These are phyloP conservation scores for Dasysyrphus tricinctus DNA, from an alignment of 2,888 invertebrate species.

Conservation along the genomic window DNA sequence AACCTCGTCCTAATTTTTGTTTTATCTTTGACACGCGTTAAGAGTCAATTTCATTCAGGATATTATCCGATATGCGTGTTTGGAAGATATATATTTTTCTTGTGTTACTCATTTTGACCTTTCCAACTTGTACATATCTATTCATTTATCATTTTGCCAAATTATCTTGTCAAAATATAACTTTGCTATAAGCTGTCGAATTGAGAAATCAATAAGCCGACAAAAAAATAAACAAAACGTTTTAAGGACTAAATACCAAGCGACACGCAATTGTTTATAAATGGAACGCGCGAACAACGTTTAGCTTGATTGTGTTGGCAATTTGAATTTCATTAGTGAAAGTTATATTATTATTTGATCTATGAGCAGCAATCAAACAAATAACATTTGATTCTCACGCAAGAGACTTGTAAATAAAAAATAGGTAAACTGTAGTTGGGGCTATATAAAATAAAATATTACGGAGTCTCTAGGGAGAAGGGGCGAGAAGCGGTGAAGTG, in stretches of 20 bases:
- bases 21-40: background rate
- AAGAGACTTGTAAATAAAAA: slow-evolving; percentile 9
- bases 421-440: background rate
- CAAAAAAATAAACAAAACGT: background rate
- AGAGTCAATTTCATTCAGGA: background rate
- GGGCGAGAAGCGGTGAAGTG: background rate
- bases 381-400: slow-evolving; percentile 49
- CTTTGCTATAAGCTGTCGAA: slow-evolving; percentile 48
- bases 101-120: background rate
- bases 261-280: background rate
- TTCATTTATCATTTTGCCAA: slow-evolving; percentile 33
- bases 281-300: slow-evolving; percentile 35
- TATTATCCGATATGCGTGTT: background rate
- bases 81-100: background rate
- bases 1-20: background rate
- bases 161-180: slow-evolving; percentile 46
- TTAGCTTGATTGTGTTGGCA: slow-evolving; percentile 53
- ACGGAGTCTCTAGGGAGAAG: background rate
- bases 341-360: slow-evolving; percentile 46
- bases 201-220: slow-evolving; percentile 51
- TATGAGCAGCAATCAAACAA: slow-evolving; percentile 26
- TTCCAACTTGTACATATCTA: background rate
- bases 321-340: slow-evolving; percentile 53
- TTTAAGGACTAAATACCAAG: slow-evolving; percentile 2
- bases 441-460: background rate